These are phyloP conservation scores for Hypolimnas misippus DNA, from an alignment of 2,888 invertebrate species.

Conservation along the genomic window DNA sequence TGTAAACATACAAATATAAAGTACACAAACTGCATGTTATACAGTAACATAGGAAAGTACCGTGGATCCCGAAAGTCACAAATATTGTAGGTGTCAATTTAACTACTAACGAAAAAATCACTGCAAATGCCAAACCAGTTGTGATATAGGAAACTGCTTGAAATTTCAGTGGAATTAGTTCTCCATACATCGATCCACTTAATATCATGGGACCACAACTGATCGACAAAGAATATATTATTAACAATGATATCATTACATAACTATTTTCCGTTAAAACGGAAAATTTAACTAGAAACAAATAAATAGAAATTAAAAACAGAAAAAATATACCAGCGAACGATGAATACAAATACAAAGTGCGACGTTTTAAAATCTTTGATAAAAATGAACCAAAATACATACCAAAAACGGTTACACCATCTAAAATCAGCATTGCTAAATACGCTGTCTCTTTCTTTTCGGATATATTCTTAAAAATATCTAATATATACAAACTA, in stretches of 20 bases:
- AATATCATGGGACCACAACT: conserved; percentile 66
- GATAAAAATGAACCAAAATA: conserved; percentile 48
- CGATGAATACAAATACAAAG: conserved; percentile 54
- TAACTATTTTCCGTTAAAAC: conserved; percentile 55
- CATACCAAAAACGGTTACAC: too few species aligned
- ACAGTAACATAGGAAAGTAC: conserved; percentile 53
- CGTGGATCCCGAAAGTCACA: conserved; percentile 52
- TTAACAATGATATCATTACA: conserved; percentile 50
- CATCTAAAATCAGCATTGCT: conserved; percentile 65
- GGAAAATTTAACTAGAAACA: conserved; percentile 53
- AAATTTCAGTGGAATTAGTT: conserved; percentile 58
- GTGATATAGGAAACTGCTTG: conserved; percentile 55
- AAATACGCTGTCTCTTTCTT: conserved; percentile 56
- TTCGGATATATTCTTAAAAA: conserved; percentile 56
- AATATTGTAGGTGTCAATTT: conserved; percentile 60
- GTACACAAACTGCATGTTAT: conserved; percentile 41
- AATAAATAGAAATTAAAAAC: conserved; percentile 57
- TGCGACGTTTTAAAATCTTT: conserved; percentile 45
- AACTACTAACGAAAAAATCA: conserved; percentile 53
- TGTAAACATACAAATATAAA: conserved; percentile 42
- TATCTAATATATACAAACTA: conserved; percentile 58
- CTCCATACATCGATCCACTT: conserved; percentile 57
- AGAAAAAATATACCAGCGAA: conserved; percentile 55
- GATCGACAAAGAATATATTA: conserved; percentile 57
- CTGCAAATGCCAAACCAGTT: conserved; percentile 47